Conservation (phyloP, 2,888 invertebrate species). For the Zeuzera pyrina region DNA sequence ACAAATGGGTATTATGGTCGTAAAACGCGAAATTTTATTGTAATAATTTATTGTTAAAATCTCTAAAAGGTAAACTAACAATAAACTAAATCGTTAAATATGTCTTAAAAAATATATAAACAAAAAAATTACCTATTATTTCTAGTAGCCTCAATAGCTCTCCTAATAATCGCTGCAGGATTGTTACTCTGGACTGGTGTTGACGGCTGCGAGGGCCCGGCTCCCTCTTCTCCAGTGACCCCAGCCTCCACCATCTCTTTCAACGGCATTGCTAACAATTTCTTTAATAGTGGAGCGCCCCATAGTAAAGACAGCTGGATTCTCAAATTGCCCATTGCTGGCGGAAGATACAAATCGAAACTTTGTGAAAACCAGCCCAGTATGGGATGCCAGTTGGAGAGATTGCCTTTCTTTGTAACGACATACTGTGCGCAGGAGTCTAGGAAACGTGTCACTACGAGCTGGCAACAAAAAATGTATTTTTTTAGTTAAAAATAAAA, state of each 20-base stretch:
- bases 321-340: conserved; percentile 79
- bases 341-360: conserved; percentile 78
- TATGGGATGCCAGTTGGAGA: conserved; percentile 98
- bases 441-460: conserved; percentile 87
- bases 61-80: too few relatives aligned
- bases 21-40: too few relatives aligned
- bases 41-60: too few relatives aligned
- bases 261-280: conserved; percentile 47
- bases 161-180: conserved; percentile 58
- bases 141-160: conserved; percentile 65
- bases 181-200: conserved; percentile 55
- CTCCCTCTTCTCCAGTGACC: conserved; percentile 46
- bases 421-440: conserved; percentile 94
- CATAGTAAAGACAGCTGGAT: conserved; percentile 82
- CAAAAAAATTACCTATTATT: conserved; percentile 61
- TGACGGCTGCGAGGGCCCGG: conserved; percentile 71
- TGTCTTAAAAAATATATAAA: background rate
- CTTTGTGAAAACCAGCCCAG: conserved; percentile 95
- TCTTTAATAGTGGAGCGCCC: conserved; percentile 66
- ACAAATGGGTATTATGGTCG: too few relatives aligned
- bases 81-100: too few relatives aligned
- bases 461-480: conserved; percentile 63
- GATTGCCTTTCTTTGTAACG: conserved; percentile 90
- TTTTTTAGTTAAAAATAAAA: too few relatives aligned
- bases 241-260: conserved; percentile 72